These are phyloP conservation scores for Tiphia femorata DNA, from an alignment of 2,888 invertebrate species.

Conservation along the genomic window DNA sequence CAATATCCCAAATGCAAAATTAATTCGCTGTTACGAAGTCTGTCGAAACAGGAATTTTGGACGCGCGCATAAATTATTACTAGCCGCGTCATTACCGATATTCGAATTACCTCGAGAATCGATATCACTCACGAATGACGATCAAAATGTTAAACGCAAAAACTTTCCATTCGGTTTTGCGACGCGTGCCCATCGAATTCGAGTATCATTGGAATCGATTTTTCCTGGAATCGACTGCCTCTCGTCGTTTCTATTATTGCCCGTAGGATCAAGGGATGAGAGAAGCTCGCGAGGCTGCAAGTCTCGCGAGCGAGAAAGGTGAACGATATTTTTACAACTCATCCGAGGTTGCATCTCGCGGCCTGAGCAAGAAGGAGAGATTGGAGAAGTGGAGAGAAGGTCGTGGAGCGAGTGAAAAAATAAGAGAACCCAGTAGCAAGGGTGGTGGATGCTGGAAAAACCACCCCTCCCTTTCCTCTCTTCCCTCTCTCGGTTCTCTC, in stretches of 20 bases:
- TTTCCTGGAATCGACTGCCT: slow-evolving; percentile 7
- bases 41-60: too few species aligned
- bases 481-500: slow-evolving; percentile 9
- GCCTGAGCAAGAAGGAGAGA: slow-evolving; percentile 16
- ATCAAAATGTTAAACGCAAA: too few species aligned
- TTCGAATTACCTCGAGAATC: too few species aligned
- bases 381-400: slow-evolving; percentile 15
- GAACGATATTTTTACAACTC: slow-evolving; percentile 51
- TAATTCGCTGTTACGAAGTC: too few species aligned
- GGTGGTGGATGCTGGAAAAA: slow-evolving; percentile 41
- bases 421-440: slow-evolving; percentile 14
- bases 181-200: too few species aligned
- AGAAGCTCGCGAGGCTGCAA: slow-evolving; percentile 30
- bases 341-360: slow-evolving; percentile 57
- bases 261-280: slow-evolving; percentile 20
- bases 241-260: slow-evolving; percentile 24
- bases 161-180: too few species aligned
- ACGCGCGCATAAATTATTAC: too few species aligned
- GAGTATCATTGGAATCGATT: too few species aligned
- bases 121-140: too few species aligned
- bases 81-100: too few species aligned
- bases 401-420: slow-evolving; percentile 16
- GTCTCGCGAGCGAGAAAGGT: slow-evolving; percentile 32
- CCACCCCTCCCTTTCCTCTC: slow-evolving; percentile 25
- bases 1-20: too few species aligned